Evolutionary conservation across 2,888 invertebrate species (phyloP).

Genomic region (Exephanes ischioxanthus): DNA sequence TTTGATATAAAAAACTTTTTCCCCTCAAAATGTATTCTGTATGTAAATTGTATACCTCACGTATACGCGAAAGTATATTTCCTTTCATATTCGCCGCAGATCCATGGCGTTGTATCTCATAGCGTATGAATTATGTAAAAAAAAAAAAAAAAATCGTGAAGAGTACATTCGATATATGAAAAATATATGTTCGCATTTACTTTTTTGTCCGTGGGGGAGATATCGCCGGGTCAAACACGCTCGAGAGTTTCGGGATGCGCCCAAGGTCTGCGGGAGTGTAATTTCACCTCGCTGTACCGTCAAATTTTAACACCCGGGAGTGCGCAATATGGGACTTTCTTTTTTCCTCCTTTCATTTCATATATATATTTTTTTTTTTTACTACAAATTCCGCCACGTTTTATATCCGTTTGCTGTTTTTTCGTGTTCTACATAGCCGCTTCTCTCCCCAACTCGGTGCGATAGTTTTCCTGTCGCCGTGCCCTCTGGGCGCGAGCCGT

Average conservation of each 20-base stretch:
- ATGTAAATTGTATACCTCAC: neutral
- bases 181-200: neutral
- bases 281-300: conserved; percentile 1
- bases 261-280: neutral
- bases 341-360: neutral
- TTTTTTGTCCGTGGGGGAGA: neutral
- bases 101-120: neutral
- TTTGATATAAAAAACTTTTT: neutral
- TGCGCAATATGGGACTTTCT: neutral
- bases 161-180: neutral
- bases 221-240: neutral
- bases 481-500: neutral
- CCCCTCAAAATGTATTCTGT: neutral
- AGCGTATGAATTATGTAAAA: neutral
- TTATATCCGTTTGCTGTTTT: neutral
- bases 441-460: neutral
- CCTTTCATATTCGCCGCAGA: neutral
- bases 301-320: conserved; percentile 8
- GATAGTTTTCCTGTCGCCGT: neutral
- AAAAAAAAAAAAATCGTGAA: neutral
- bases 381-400: neutral
- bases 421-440: no score
- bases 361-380: neutral
- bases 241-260: neutral
- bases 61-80: neutral